Evolutionary conservation across 92 coral and sea anemone genomes (phyloP), one percentile per base, ranked within the genome.

Genomic region (Umimayanthus chanpuru): DNA sequence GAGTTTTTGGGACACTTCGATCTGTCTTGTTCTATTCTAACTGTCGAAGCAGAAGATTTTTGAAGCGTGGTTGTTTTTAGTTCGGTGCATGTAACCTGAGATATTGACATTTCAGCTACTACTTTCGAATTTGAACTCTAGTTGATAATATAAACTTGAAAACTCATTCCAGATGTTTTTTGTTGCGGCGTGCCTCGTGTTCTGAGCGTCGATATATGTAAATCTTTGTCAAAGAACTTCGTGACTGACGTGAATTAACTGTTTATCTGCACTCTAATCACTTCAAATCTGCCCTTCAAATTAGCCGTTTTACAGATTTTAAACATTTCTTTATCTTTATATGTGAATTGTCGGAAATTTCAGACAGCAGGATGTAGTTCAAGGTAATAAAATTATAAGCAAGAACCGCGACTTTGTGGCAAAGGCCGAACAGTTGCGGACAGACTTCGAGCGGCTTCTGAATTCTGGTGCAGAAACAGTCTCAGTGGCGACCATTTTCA

Each of bases 221-320:
- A 83, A 83, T 83, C 65, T 71, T 9, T 41, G 38, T 43, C 49
- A 25, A 61, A 43, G 73, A n/a, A 14, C 6, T 28, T 70, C 58
- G 73, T 83, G 78, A 83, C 65, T 70, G 87, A 70, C 87, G 16
- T 53, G 87, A 70, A 47, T 28, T 28, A 61, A 25, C 44, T 83
- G 78, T 83, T 83, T 83, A 83, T 83, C 87, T 83, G 78, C 43
- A 83, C 78, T 83, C 44, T 83, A 83, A 83, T 83, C 87, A 65
- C 78, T 41, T 26, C 12, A 26, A 67, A 68, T 83, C 87, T 70
- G 87, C 87, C 87, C 87, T 36, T 61, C 44, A 83, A 83, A 83
- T 83, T 83, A 71, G 87, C 64, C 68, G 53, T 26, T 83, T 68
- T 70, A 83, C 67, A 83, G 29, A 83, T 41, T 83, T 83, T 83